Evolutionary conservation across 2,888 invertebrate genomes (phyloP).

Genomic region (Lasioglossum figueresi): DNA sequence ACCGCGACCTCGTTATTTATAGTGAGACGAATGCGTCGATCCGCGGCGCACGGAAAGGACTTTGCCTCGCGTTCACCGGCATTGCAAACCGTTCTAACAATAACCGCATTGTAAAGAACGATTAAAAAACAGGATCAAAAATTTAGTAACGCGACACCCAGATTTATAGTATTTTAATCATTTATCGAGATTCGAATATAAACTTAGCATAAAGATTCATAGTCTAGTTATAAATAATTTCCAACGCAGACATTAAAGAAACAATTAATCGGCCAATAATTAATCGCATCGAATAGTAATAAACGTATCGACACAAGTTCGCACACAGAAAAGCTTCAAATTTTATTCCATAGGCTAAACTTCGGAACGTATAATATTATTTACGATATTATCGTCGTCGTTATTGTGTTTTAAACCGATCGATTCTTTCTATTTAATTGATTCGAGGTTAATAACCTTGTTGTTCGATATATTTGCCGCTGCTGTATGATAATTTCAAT

Average conservation of each 20-base stretch:
- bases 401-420: background rate
- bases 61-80: slow-evolving; percentile 1
- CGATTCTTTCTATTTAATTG: background rate
- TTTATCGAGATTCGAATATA: background rate
- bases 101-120: background rate
- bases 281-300: background rate
- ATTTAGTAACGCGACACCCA: background rate
- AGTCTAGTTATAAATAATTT: background rate
- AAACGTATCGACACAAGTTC: background rate
- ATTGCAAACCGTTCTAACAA: slow-evolving; percentile 17
- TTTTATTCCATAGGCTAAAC: background rate
- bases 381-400: background rate
- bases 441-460: background rate
- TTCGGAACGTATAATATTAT: background rate
- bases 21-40: slow-evolving; percentile 30
- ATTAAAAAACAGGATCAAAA: background rate
- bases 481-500: background rate
- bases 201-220: background rate
- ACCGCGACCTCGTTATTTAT: slow-evolving; percentile 46
- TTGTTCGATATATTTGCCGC: background rate
- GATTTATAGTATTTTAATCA: background rate
- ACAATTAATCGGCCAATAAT: background rate
- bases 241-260: background rate
- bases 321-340: background rate
- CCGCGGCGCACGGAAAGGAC: slow-evolving; percentile 17